phyloP scores from a whole-genome alignment of 1,140 invertebrate genomes.

The Brachionus koreanus region DNA sequence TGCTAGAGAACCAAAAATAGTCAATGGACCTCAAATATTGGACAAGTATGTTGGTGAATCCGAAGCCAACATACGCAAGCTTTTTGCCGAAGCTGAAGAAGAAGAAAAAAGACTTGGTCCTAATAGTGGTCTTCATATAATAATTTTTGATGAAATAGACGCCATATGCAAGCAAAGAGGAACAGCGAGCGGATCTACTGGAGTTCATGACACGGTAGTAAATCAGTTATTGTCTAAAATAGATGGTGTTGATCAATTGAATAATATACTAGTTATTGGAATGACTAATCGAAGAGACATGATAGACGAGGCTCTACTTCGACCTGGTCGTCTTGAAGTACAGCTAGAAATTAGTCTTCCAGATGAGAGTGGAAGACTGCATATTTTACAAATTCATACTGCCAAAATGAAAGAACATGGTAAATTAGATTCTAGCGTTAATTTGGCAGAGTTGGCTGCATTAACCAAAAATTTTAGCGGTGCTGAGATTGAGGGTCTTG shows the following conservation, averaged over 20 bases:
- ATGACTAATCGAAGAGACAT: slow-evolving; percentile 88
- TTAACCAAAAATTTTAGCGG: slow-evolving; percentile 98
- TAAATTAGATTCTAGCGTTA: slow-evolving; percentile 83
- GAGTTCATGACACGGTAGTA: slow-evolving; percentile 96
- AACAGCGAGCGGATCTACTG: slow-evolving; percentile 68
- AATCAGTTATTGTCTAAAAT: slow-evolving; percentile 98
- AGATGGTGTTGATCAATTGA: slow-evolving; percentile 96
- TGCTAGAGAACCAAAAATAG: slow-evolving; percentile 95
- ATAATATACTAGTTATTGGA: slow-evolving; percentile 98
- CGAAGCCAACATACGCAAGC: slow-evolving; percentile 89
- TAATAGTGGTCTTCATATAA: slow-evolving; percentile 96
- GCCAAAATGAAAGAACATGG: slow-evolving; percentile 81
- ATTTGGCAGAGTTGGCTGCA: slow-evolving; percentile 75
- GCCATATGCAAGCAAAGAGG: slow-evolving; percentile 98
- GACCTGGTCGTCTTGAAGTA: slow-evolving; percentile 93
- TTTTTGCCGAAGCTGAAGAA: slow-evolving; percentile 98
- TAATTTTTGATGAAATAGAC: slow-evolving; percentile 99
- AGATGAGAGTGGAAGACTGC: neutral
- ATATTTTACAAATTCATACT: slow-evolving; percentile 73
- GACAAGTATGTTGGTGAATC: slow-evolving; percentile 99
- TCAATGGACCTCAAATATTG: slow-evolving; percentile 98
- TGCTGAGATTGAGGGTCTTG: slow-evolving; percentile 98
- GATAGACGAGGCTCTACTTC: slow-evolving; percentile 95
- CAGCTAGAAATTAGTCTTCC: slow-evolving; percentile 74
- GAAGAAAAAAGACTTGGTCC: slow-evolving; percentile 76